A percentile compares a stretch with the other conserved stretches of the same genome.
phyloP scores from a whole-genome alignment of 1,140 invertebrate genomes.

The Heliconius hermathena region DNA sequence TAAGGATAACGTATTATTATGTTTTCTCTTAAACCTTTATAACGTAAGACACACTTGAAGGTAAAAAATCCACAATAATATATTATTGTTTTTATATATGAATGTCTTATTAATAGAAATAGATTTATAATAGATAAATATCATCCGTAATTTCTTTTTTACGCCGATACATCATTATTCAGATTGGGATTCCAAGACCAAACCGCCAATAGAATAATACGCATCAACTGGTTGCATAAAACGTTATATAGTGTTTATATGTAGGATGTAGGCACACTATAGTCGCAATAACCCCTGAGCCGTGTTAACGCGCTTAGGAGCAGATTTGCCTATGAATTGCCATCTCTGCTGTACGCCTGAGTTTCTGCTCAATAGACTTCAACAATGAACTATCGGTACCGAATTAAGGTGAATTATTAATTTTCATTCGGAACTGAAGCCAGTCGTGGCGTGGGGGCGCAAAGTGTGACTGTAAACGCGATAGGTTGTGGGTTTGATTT shows the following conservation, averaged over 20 bases:
- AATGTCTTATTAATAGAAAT: no score
- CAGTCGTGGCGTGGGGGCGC: no score
- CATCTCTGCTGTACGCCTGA: slow-evolving; percentile 66
- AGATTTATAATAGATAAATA: no score
- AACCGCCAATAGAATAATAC: background rate
- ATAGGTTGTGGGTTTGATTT: no score
- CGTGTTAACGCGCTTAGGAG: slow-evolving; percentile 72
- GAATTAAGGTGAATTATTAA: slow-evolving; percentile 30
- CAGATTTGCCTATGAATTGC: slow-evolving; percentile 77
- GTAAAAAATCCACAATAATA: no score
- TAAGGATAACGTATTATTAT: no score
- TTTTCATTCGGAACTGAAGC: background rate
- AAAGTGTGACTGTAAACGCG: no score
- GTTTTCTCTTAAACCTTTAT: no score
- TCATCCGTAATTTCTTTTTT: background rate
- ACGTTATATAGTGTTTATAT: background rate
- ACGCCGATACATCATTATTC: background rate
- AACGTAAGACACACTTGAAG: no score
- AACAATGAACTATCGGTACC: slow-evolving; percentile 37
- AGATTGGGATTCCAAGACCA: background rate
- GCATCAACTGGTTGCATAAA: slow-evolving; percentile 17
- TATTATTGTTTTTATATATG: no score
- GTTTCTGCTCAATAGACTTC: slow-evolving; percentile 58
- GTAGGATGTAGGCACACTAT: slow-evolving; percentile 7
- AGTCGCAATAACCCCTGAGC: slow-evolving; percentile 69